Base-by-base conservation (phyloP, 2,113 vertebrate genomes). In the Scomber colias region DNA sequence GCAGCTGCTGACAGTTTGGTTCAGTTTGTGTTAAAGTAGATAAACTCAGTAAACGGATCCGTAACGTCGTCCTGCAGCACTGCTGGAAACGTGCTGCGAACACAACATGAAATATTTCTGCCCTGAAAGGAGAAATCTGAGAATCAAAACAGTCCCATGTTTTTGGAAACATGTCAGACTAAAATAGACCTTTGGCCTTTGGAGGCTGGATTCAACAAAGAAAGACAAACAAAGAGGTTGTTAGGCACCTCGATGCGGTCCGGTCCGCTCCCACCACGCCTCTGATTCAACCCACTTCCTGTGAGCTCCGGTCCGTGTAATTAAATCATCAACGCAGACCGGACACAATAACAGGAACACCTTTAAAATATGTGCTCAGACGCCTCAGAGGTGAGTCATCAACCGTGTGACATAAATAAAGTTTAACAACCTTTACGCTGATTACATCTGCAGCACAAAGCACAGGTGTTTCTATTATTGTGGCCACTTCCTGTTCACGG, bases 121-220 rank as follows among this genome's bases (percentile, higher is more conserved):
- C 27, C 3, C 1, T 17, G 45, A n/a, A 53, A 3, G 3, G 46
- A 69, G 77, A 27, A 24, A 24, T 63, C 68, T 54, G 78, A 76
- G 55, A 79, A 82, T 57, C 24, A 71, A 85, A 87, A 88, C 77
- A 83, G 40, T 76, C 35, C 9, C 0, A 2, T 80, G 59, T 69
- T 78, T 65, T 51, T 71, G 77, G 71, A 71, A 74, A 67, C 44
- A 62, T 45, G 5, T 35, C n/a, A 1, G 65, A 51, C 79, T 66
- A 46, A 87, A 87, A 83, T 76, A 87, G 31, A 71, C 59, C 45
- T 86, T 71, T 90, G 88, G 31, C 88, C 83, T 87, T 85, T 81
- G 67, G 54, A 67, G 54, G 57, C 54, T 75, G 0, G 11, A 31
- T 61, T 66, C 19, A 79, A 85, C 82, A 81, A 87, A 90, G 72